These are phyloP conservation scores for Pocillopora grandis DNA, from an alignment of 92 coral and sea anemone genomes.

Conservation along the genomic window DNA sequence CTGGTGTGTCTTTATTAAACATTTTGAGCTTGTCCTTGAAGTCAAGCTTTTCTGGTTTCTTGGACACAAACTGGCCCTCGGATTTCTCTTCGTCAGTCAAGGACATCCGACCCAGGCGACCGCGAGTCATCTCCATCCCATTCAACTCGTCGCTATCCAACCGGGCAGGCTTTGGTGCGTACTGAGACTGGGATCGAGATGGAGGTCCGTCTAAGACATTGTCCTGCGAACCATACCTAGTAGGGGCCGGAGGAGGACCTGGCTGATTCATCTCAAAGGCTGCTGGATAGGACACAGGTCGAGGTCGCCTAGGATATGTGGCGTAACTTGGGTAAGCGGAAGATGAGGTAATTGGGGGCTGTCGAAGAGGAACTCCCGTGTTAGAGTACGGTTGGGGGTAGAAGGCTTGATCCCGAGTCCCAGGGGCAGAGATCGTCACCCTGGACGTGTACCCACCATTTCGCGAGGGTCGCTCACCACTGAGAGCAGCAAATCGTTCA, in stretches of 20 bases:
- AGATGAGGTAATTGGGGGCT: constrained; percentile 46
- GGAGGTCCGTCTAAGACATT: constrained; percentile 66
- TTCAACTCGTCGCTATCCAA: constrained; percentile 53
- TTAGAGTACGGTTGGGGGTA: constrained; percentile 36
- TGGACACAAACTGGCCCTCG: constrained; percentile 66
- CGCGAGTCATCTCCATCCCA: constrained; percentile 67
- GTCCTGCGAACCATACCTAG: constrained; percentile 65
- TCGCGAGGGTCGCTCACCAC: constrained; percentile 39
- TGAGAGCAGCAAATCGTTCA: constrained; percentile 44
- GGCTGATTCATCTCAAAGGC: constrained; percentile 61
- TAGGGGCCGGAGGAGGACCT: constrained; percentile 50
- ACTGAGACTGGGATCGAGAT: constrained; percentile 55
- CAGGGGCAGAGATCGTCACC: constrained; percentile 48
- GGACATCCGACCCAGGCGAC: constrained; percentile 70
- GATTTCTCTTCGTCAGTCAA: constrained; percentile 73
- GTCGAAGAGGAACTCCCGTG: constrained; percentile 49
- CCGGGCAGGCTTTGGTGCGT: constrained; percentile 72
- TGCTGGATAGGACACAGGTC: constrained; percentile 69
- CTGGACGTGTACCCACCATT: constrained; percentile 48
- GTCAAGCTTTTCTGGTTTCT: constrained; percentile 81
- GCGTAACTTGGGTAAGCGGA: constrained; percentile 68
- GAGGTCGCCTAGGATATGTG: constrained; percentile 76
- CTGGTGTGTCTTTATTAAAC: constrained; percentile 85
- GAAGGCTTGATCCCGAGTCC: constrained; percentile 41
- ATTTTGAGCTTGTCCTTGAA: constrained; percentile 92